Base-by-base conservation (phyloP, 1,140 invertebrate species). In the Bombus breviceps region DNA sequence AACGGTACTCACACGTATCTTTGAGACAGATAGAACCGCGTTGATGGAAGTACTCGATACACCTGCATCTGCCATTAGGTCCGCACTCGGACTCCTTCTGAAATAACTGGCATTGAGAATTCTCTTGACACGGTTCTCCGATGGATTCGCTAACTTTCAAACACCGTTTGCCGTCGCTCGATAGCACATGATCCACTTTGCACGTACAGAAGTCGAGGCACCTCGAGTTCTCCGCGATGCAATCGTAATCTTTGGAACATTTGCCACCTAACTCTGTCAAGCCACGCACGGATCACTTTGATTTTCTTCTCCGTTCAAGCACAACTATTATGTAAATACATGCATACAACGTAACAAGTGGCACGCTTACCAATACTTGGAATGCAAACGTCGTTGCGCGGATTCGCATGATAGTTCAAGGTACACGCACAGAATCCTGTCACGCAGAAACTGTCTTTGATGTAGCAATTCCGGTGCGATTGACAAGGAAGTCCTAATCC, bases 91-190 rank as follows among this genome's bases (percentile, higher is more conserved):
- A 82, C 73, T 93, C 84, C 3, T 85, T 91, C 10, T 94, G 72
- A 83, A 91, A 92, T 22, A 88, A 82, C 37, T 86, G 79, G 74
- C 94, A 95, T 59, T 95, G 94, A n/a, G 88, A 86, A 13, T 94
- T 74, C 22, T 94, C 92, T n/a, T 90, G 80, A 84, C 94, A 95
- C 28, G 89, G 53, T 43, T 94, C 93, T 0, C 92, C 94, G 15
- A 95, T 89, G 6, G 80, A 75, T 71, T 92, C 91, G 13, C 94
- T 93, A 3, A 88, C 88, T 78, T 91, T 93, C 66, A 94, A 75
- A 86, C 94, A 95, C 15, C 79, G 77, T 43, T 91, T 86, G 3
- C 91, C 91, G 66, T 92, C 83, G 6, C 72, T 81, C 13, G 93
- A 93, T 34, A 90, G 22, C 28, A 94, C 90, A 43, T 94, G 91